Base-by-base conservation (phyloP, 2,113 vertebrate species). In the Setophaga kirtlandii region DNA sequence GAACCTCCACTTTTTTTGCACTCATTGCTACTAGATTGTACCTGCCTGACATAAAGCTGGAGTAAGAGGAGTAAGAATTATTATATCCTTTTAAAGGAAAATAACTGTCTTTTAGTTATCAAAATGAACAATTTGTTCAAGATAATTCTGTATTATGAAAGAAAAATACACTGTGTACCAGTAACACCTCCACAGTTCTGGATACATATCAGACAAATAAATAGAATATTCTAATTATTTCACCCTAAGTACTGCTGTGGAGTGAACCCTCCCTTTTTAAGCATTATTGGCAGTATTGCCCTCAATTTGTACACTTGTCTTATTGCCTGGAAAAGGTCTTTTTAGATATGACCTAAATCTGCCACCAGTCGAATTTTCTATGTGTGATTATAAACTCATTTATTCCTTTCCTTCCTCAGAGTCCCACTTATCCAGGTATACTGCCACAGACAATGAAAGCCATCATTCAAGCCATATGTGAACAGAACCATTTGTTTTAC, bases 401-500 rank as follows among this genome's bases (percentile, higher is more conserved):
- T 96, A 86, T 93, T 80, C 82, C 23, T 83, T 90, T 70, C 75
- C 52, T 94, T 96, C 96, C 79, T 94, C 56, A 52, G 67, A 95
- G 56, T 71, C 68, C n/a, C 71, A 77, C 52, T 90, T 89, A 74
- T 21, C 89, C 56, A 83, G 64, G 52, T 76, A 81, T 13, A 68
- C 52, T 59, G 63, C 39, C 4, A 10, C 23, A 83, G 93, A 96
- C 93, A 96, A 97, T 96, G 92, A 96, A 97, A 97, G 94, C 76
- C 52, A 0, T 96, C 96, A 91, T 97, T 97, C 96, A 96, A 96
- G 76, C 96, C 94, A 95, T 95, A 96, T 96, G 96, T 95, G 96
- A 97, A 97, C 80, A 89, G 71, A 93, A 71, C 90, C 96, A 96
- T 97, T 97, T 97, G 96, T 96, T 97, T 96, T 96, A 95, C n/a